These are phyloP conservation scores for Procambarus clarkii DNA, from an alignment of 1,140 invertebrate genomes.

Conservation along the genomic window DNA sequence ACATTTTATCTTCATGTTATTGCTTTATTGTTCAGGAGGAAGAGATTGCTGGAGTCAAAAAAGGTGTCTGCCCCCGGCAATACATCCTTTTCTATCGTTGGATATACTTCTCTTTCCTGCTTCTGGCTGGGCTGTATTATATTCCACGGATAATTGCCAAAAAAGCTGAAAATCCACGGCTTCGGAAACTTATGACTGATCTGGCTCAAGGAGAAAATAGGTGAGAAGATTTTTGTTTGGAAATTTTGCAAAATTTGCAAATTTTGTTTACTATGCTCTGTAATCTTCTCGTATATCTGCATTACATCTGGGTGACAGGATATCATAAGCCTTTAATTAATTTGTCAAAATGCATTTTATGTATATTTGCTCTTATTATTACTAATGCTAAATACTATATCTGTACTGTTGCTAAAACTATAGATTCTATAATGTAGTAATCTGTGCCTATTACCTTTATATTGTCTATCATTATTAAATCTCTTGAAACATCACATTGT, in stretches of 20 bases:
- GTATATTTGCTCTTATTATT: too few relatives aligned
- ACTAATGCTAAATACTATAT: too few relatives aligned
- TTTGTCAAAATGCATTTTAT: too few relatives aligned
- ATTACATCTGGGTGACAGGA: too few relatives aligned
- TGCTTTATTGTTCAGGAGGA: neutral
- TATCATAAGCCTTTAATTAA: too few relatives aligned
- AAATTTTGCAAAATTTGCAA: neutral
- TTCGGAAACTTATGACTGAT: constrained; percentile 28
- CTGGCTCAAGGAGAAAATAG: constrained; percentile 11
- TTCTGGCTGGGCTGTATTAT: constrained; percentile 2
- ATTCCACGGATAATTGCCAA: constrained; percentile 40
- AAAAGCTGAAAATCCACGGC: constrained; percentile 16
- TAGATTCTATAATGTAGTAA: too few relatives aligned
- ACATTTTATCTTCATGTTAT: neutral
- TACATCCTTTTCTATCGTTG: constrained; percentile 57
- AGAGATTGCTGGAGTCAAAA: neutral
- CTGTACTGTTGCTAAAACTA: too few relatives aligned
- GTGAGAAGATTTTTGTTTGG: constrained; percentile 2
- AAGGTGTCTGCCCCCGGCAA: neutral
- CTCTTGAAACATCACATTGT: too few relatives aligned
- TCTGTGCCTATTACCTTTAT: too few relatives aligned
- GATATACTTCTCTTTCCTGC: constrained; percentile 30
- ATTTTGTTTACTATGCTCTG: too few relatives aligned
- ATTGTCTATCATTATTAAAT: too few relatives aligned
- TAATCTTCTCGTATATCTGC: too few relatives aligned